Percentiles rank a stretch among this genome's conserved stretches.
Conservation (phyloP, 2,888 invertebrate species). For the Gari tellinella region DNA sequence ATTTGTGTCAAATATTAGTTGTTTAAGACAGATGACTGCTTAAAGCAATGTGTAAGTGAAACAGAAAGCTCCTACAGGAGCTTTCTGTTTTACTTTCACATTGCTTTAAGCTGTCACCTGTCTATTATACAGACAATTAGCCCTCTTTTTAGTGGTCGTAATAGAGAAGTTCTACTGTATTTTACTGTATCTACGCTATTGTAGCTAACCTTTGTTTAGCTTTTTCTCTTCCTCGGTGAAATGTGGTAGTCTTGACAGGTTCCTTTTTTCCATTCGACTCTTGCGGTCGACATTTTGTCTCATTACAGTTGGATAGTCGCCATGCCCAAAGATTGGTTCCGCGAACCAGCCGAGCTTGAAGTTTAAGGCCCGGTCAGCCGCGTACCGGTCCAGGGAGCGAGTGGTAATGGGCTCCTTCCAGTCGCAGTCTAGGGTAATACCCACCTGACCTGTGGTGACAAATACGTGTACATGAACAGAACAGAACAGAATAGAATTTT, state of each 20-base stretch:
- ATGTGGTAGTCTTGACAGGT: slow-evolving; percentile 73
- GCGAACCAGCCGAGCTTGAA: slow-evolving; percentile 83
- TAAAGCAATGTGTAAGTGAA: too few species aligned
- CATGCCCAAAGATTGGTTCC: slow-evolving; percentile 79
- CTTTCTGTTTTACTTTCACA: too few species aligned
- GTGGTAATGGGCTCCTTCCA: slow-evolving; percentile 74
- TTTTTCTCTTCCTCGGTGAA: slow-evolving; percentile 78
- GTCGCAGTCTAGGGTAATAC: slow-evolving; percentile 76
- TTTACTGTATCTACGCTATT: too few species aligned
- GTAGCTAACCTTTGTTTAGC: slow-evolving; percentile 73
- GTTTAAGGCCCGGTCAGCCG: slow-evolving; percentile 74
- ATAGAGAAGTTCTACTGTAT: too few species aligned
- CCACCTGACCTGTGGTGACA: slow-evolving; percentile 70
- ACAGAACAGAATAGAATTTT: too few species aligned
- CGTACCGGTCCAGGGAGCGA: slow-evolving; percentile 63
- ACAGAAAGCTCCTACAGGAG: too few species aligned
- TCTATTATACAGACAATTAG: too few species aligned
- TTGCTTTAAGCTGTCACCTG: too few species aligned
- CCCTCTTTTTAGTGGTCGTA: too few species aligned
- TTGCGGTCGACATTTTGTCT: slow-evolving; percentile 68
- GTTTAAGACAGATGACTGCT: too few species aligned
- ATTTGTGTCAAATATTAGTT: too few species aligned
- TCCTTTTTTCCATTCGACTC: slow-evolving; percentile 69
- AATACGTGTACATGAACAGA: too few species aligned
- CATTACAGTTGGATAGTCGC: slow-evolving; percentile 86